These are phyloP conservation scores for Tadarida brasiliensis DNA, from an alignment of 2,797 vertebrate genomes.

Conservation along the genomic window DNA sequence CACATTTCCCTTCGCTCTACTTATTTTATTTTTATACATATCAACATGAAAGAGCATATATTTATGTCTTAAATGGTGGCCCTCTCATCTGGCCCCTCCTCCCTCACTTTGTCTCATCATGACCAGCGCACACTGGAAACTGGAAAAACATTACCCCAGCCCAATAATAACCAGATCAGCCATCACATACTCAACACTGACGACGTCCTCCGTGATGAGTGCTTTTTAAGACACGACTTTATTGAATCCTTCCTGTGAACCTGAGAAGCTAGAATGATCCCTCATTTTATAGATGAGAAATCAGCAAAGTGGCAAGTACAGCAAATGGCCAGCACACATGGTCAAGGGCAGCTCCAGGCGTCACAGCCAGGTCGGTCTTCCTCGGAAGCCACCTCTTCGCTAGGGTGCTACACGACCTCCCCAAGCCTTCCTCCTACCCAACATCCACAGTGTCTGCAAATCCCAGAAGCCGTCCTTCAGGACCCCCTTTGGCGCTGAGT, in stretches of 20 bases:
- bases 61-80: background rate
- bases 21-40: background rate
- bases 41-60: background rate
- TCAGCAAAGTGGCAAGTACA: background rate
- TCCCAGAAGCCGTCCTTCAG: background rate
- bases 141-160: background rate
- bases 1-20: background rate
- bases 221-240: background rate
- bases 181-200: background rate
- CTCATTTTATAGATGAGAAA: background rate
- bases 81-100: background rate
- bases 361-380: background rate
- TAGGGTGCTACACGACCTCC: background rate
- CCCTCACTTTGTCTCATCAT: background rate
- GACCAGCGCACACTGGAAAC: background rate
- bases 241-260: background rate
- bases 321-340: background rate
- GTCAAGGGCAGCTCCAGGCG: background rate
- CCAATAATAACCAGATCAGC: background rate
- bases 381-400: background rate
- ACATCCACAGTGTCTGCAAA: background rate
- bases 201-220: background rate
- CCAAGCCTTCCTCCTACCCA: background rate
- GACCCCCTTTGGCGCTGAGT: background rate
- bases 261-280: background rate